These are phyloP conservation scores for Chionoecetes opilio DNA, from an alignment of 1,140 invertebrate genomes.

Conservation along the genomic window DNA sequence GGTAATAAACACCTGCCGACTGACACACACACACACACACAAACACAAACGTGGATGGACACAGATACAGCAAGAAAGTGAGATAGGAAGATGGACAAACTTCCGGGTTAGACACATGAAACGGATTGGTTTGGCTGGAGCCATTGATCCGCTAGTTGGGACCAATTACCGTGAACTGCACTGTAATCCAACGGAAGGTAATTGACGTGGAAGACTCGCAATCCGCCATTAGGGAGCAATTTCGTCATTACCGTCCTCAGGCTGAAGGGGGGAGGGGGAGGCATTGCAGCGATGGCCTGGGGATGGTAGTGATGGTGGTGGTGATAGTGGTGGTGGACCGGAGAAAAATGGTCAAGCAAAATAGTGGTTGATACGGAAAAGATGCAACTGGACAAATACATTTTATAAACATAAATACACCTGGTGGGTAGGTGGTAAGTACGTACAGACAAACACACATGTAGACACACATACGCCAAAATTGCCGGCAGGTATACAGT, in stretches of 20 bases:
- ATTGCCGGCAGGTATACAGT: not conserved
- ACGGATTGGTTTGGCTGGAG: not conserved
- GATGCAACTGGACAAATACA: too few species aligned
- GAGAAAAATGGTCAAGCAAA: too few species aligned
- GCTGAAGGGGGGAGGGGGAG: not conserved
- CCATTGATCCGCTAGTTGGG: slow-evolving; percentile 30
- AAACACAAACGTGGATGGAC: not conserved
- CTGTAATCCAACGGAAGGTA: slow-evolving; percentile 43
- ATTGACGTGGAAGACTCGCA: not conserved
- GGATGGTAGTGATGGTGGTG: too few species aligned
- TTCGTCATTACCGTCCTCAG: not conserved
- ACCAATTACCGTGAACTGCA: slow-evolving; percentile 50
- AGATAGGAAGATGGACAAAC: not conserved
- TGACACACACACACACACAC: too few species aligned
- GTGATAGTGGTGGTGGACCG: too few species aligned
- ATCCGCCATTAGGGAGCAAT: slow-evolving; percentile 47
- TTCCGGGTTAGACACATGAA: not conserved
- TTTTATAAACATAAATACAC: too few species aligned
- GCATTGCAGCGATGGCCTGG: too few species aligned
- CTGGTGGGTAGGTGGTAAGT: too few species aligned
- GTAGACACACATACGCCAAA: not conserved
- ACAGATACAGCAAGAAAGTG: not conserved
- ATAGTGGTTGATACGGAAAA: too few species aligned
- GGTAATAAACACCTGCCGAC: not conserved
- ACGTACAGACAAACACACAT: not conserved